Evolutionary conservation across 1,140 invertebrate species (phyloP).

Genomic region (Ips typographus): DNA sequence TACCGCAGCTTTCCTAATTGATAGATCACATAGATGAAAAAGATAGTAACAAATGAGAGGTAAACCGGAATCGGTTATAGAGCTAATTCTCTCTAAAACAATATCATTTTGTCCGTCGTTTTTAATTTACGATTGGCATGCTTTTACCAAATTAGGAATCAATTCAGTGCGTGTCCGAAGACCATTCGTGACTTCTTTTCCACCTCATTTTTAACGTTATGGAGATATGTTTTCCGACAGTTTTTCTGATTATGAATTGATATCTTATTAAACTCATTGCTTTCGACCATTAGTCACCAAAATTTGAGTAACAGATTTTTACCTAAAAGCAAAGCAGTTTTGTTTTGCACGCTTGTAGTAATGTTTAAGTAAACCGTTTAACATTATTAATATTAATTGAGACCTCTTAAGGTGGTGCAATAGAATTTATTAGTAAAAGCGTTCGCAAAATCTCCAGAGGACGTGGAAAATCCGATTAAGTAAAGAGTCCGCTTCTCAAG

Average conservation of each 20-base stretch:
- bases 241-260: background rate
- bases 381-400: too few species aligned
- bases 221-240: slow-evolving; percentile 25
- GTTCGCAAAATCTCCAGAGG: too few species aligned
- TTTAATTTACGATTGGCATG: slow-evolving; percentile 35
- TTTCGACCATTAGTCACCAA: too few species aligned
- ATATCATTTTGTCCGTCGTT: slow-evolving; percentile 13
- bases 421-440: too few species aligned
- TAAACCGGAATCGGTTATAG: background rate
- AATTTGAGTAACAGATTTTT: too few species aligned
- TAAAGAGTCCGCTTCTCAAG: too few species aligned
- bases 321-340: too few species aligned
- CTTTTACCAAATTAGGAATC: slow-evolving; percentile 34
- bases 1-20: background rate
- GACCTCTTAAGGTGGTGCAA: too few species aligned
- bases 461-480: too few species aligned
- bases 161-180: slow-evolving; percentile 27
- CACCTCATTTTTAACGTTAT: slow-evolving; percentile 29
- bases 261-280: too few species aligned
- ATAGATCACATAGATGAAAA: slow-evolving; percentile 6
- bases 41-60: slow-evolving; percentile 5
- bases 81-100: slow-evolving; percentile 18
- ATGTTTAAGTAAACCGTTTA: too few species aligned
- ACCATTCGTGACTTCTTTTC: slow-evolving; percentile 30
- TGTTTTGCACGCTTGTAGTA: too few species aligned